Percentiles rank a stretch among this genome's conserved stretches.
Conservation (phyloP, 2,797 vertebrate genomes). For the Sebastes miniatus region DNA sequence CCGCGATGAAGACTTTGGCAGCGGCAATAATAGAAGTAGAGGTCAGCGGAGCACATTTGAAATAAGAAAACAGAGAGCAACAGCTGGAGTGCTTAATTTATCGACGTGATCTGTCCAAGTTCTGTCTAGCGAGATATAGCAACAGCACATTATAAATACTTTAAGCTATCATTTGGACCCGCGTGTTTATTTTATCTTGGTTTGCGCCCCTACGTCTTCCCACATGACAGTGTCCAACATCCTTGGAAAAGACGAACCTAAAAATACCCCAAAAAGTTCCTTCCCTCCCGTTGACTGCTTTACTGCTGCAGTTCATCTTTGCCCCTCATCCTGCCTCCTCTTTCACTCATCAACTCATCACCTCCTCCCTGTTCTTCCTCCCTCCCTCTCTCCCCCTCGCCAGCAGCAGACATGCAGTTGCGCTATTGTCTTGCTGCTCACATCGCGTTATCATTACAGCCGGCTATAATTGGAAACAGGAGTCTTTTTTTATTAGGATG, state of each 20-base stretch:
- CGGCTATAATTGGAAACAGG: constrained; percentile 86
- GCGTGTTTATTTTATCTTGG: constrained; percentile 54
- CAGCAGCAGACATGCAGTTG: constrained; percentile 33
- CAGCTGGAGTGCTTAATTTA: constrained; percentile 55
- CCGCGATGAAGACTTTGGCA: constrained; percentile 47
- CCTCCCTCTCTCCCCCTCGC: constrained; percentile 3
- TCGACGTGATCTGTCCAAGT: constrained; percentile 34
- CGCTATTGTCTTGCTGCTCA: constrained; percentile 74
- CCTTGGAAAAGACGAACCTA: constrained; percentile 35
- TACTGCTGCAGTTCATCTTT: constrained; percentile 14
- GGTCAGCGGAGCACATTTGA: constrained; percentile 35
- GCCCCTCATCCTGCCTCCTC: constrained; percentile 5
- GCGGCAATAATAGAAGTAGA: constrained; percentile 38
- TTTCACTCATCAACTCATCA: constrained; percentile 13
- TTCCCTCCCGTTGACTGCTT: constrained; percentile 3
- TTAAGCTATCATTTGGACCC: constrained; percentile 44
- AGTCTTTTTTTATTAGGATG: constrained; percentile 80
- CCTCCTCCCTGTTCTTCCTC: background rate
- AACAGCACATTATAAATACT: constrained; percentile 45
- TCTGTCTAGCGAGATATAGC: constrained; percentile 36
- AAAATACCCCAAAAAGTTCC: constrained; percentile 32
- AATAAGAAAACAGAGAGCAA: constrained; percentile 45
- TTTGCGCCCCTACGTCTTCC: constrained; percentile 22
- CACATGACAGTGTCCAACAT: constrained; percentile 42
- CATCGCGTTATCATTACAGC: constrained; percentile 82